phyloP scores from a whole-genome alignment of 2,113 vertebrate genomes.

The Percopsis transmontana region DNA sequence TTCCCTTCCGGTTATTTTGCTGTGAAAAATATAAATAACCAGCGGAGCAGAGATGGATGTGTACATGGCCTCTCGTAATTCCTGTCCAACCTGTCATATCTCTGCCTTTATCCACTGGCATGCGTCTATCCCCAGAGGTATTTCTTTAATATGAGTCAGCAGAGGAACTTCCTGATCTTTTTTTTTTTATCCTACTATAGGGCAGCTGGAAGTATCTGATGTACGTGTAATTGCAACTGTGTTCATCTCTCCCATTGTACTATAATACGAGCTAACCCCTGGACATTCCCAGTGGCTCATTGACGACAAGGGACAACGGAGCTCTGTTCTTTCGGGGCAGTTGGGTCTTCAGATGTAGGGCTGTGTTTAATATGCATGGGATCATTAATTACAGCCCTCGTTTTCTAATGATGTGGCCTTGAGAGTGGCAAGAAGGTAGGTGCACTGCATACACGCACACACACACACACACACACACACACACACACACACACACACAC shows the following conservation, averaged over 20 bases:
- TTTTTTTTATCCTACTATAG: background rate
- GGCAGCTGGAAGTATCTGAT: conserved; percentile 8
- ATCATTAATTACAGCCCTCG: conserved; percentile 74
- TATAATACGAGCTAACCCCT: conserved; percentile 46
- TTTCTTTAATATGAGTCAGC: conserved; percentile 14
- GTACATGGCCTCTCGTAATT: conserved; percentile 17
- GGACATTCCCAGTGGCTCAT: conserved; percentile 46
- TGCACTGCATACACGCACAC: conserved; percentile 3
- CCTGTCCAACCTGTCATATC: conserved; percentile 11
- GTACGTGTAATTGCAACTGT: background rate
- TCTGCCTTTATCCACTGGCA: conserved; percentile 15
- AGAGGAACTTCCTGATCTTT: conserved; percentile 7
- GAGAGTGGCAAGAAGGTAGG: conserved; percentile 53
- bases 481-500: background rate
- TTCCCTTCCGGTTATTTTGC: background rate
- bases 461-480: background rate
- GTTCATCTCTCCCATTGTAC: conserved; percentile 38
- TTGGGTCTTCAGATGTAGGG: conserved; percentile 51
- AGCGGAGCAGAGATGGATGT: background rate
- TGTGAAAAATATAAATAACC: too few species aligned
- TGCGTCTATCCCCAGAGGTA: background rate
- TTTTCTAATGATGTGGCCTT: conserved; percentile 74
- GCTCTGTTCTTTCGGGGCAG: conserved; percentile 53
- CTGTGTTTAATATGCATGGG: conserved; percentile 76
- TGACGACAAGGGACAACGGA: conserved; percentile 54